A percentile compares a stretch with the other conserved stretches of the same genome.
Evolutionary conservation across 2,797 vertebrate species (phyloP).

Genomic region (Siniperca undulata): DNA sequence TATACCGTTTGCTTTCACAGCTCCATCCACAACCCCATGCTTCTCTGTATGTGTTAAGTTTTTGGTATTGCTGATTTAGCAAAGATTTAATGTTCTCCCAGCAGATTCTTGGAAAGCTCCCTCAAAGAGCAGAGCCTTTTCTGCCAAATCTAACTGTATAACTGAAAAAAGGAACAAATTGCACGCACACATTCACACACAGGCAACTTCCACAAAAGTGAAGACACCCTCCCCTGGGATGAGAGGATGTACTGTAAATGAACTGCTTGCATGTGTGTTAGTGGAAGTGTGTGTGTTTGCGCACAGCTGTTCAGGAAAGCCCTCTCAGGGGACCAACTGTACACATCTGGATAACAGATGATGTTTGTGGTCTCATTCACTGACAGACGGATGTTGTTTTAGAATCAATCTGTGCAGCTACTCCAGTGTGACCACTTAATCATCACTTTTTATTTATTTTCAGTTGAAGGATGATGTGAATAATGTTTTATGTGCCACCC

Average conservation of each 20-base stretch:
- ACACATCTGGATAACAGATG: conserved; percentile 47
- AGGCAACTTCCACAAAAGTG: not conserved
- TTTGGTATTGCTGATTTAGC: not conserved
- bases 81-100: not conserved
- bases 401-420: not conserved
- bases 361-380: conserved; percentile 10
- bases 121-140: not conserved
- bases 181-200: conserved; percentile 11
- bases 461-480: not conserved
- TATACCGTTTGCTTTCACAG: not conserved
- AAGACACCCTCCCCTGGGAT: not conserved
- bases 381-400: not conserved
- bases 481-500: not conserved
- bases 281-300: conserved; percentile 8
- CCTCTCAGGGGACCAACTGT: conserved; percentile 15
- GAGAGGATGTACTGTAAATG: conserved; percentile 2
- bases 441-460: not conserved
- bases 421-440: not conserved
- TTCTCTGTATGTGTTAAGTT: not conserved
- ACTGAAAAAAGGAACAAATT: too few relatives aligned
- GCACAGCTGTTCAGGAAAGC: conserved; percentile 44
- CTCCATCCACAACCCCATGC: not conserved
- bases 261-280: not conserved
- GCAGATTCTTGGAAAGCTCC: not conserved
- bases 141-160: not conserved